Base-by-base conservation (phyloP, 1,140 invertebrate species). In the Caerostris extrusa region DNA sequence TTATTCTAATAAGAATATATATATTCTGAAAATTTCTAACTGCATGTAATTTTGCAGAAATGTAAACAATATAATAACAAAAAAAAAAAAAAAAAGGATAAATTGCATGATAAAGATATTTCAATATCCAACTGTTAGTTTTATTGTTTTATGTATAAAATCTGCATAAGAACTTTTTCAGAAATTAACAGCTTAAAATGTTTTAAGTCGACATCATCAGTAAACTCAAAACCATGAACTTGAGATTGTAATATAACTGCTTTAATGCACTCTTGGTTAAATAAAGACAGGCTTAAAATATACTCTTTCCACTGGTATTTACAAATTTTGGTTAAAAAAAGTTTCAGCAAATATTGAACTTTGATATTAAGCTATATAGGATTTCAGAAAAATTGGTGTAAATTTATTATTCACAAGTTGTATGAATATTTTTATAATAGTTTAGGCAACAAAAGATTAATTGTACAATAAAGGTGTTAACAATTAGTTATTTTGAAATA, bases 361-460 rank as follows among this genome's bases (percentile, higher is more conserved):
- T 85, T 86, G 82, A 92, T 92, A 92, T 92, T 77, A 91, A 85
- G 82, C 69, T 92, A 61, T 69, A 92, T 92, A 85, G 91, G 57
- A 71, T 92, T 69, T 86, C 60, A 34, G 60, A 53, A 85, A 89
- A 87, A 58, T 81, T 87, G 83, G 81, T 88, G 86, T 93, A 89
- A 87, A 93, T 69, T 85, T 92, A 92, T 93, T 93, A 86, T 93
- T 89, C 92, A 93, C 92, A 81, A 71, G 61, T 69, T 93, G 92
- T 93, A 93, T 60, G 92, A 93, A 93, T 93, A 93, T 93, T 93
- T 93, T 93, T 93, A 93, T 93, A 93, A 85, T 93, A 93, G 92
- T n/a, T 5, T 93, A 93, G 91, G 10, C 8, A 64, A 88, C 53
- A 71, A 71, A 85, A 88, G n/a, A 69, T 58, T 61, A 69, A 93